Percentiles rank a stretch among this genome's conserved stretches.
phyloP scores from a whole-genome alignment of 2,888 invertebrate species.

The Hylaea fasciaria region DNA sequence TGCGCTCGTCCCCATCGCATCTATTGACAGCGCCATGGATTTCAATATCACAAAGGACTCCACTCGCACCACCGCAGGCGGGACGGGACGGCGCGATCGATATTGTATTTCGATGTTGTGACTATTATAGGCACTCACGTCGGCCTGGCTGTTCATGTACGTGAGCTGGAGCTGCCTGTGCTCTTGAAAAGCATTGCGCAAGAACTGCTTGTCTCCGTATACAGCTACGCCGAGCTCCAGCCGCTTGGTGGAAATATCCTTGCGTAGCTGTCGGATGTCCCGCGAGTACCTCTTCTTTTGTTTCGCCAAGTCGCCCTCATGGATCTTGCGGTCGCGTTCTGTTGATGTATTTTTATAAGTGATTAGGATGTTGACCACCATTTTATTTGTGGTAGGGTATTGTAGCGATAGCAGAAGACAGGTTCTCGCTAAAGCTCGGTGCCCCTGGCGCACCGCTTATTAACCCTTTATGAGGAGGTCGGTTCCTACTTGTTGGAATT shows the following conservation, averaged over 20 bases:
- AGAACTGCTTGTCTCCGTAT: slow-evolving; percentile 85
- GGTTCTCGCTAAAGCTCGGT: too few species aligned
- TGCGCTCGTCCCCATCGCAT: too few species aligned
- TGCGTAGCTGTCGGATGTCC: slow-evolving; percentile 83
- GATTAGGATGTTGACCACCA: neutral
- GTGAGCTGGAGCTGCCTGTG: slow-evolving; percentile 85
- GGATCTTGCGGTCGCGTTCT: slow-evolving; percentile 87
- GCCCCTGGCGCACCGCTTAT: too few species aligned
- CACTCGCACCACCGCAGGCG: too few species aligned
- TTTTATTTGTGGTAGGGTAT: too few species aligned
- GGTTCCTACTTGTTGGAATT: too few species aligned
- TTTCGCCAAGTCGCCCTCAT: slow-evolving; percentile 83
- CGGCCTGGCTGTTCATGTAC: slow-evolving; percentile 81
- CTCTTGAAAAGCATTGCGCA: slow-evolving; percentile 84
- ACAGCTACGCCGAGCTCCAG: slow-evolving; percentile 84
- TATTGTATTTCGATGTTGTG: too few species aligned
- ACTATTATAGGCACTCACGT: slow-evolving; percentile 56
- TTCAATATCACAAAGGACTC: too few species aligned
- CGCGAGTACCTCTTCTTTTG: slow-evolving; percentile 80
- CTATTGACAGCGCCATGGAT: too few species aligned
- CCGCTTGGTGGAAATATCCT: slow-evolving; percentile 83
- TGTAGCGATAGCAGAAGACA: too few species aligned
- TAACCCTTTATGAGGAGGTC: too few species aligned
- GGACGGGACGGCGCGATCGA: too few species aligned
- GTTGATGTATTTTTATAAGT: neutral